A percentile compares a stretch with the other conserved stretches of the same genome.
phyloP scores from a whole-genome alignment of 2,888 invertebrate species.

The Hofmannophila pseudospretella region DNA sequence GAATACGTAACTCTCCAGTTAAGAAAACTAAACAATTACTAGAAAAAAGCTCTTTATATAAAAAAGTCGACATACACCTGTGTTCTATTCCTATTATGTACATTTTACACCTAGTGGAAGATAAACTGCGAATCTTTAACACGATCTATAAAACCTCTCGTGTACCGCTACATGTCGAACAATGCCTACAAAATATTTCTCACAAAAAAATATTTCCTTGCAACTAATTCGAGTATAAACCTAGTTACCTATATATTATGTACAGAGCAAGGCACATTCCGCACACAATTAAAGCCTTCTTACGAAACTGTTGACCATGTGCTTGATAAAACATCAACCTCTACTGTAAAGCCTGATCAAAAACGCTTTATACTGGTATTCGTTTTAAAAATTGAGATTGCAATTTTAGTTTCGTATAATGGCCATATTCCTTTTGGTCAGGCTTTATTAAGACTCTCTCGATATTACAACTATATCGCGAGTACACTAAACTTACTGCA shows the following conservation, averaged over 20 bases:
- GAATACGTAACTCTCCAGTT: conserved; percentile 74
- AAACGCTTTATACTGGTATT: conserved; percentile 20
- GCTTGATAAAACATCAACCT: conserved; percentile 69
- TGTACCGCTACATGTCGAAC: conserved; percentile 63
- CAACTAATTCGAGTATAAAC: conserved; percentile 77
- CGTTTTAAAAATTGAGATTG: not conserved
- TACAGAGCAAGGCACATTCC: conserved; percentile 79
- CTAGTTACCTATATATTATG: conserved; percentile 61
- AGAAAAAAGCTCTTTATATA: conserved; percentile 62
- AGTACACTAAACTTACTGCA: conserved; percentile 68
- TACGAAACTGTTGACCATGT: conserved; percentile 62
- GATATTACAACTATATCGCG: conserved; percentile 43
- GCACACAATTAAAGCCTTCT: conserved; percentile 73
- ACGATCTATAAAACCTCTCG: conserved; percentile 63
- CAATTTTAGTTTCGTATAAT: conserved; percentile 4
- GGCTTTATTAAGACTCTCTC: conserved; percentile 23
- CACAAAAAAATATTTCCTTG: conserved; percentile 75
- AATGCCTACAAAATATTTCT: conserved; percentile 68
- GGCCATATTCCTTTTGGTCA: conserved; percentile 28
- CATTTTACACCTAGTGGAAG: conserved; percentile 73
- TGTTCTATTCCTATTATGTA: conserved; percentile 65
- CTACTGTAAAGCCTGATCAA: conserved; percentile 40
- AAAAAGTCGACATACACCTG: conserved; percentile 61
- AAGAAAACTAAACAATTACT: conserved; percentile 69
- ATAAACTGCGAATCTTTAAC: conserved; percentile 77